These are phyloP conservation scores for Bucco capensis DNA, from an alignment of 2,113 vertebrate genomes.

Conservation along the genomic window DNA sequence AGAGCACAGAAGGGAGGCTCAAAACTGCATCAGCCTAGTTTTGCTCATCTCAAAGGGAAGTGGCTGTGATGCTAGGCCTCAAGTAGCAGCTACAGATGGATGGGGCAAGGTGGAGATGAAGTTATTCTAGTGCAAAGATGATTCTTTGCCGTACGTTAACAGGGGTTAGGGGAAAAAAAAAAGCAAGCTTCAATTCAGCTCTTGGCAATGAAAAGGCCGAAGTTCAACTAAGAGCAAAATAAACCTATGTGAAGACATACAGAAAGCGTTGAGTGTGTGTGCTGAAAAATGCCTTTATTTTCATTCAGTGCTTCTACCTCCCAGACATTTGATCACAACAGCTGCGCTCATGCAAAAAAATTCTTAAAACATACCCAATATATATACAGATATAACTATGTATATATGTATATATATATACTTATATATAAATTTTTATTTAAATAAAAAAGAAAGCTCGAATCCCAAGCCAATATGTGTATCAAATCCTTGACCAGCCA, in stretches of 20 bases:
- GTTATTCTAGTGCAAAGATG: background rate
- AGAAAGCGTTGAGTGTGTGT: slow-evolving; percentile 11
- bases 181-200: background rate
- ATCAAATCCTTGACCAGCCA: slow-evolving; percentile 86
- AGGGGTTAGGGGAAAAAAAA: background rate
- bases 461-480: slow-evolving; percentile 85
- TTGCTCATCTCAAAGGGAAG: background rate
- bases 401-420: slow-evolving; percentile 80
- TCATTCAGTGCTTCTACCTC: slow-evolving; percentile 76
- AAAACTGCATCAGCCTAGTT: background rate
- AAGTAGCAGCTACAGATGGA: background rate
- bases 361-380: slow-evolving; percentile 82
- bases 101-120: background rate
- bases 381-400: slow-evolving; percentile 82
- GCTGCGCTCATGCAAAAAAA: slow-evolving; percentile 83
- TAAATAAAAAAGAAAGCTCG: slow-evolving; percentile 86
- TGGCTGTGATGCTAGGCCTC: background rate
- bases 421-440: slow-evolving; percentile 81
- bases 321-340: slow-evolving; percentile 76
- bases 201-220: background rate
- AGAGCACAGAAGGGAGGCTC: background rate
- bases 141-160: background rate
- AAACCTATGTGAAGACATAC: background rate
- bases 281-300: slow-evolving; percentile 64
- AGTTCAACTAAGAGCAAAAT: slow-evolving; percentile 7